Conservation (phyloP, 2,888 invertebrate species). For the Idaea dimidiata region DNA sequence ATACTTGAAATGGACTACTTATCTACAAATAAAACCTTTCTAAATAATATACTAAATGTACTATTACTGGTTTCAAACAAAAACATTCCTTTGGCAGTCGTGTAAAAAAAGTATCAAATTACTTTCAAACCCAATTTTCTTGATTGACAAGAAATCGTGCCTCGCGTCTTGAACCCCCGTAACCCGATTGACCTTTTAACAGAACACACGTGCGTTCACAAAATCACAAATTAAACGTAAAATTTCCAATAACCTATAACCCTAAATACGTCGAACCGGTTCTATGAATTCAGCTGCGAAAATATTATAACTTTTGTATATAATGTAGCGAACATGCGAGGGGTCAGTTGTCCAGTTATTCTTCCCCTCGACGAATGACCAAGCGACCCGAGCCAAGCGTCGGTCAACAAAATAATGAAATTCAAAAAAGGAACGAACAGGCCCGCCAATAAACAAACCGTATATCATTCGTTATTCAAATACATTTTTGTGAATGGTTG, state of each 20-base stretch:
- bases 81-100: too few relatives aligned
- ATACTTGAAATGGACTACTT: too few relatives aligned
- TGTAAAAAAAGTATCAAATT: not conserved
- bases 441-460: conserved; percentile 81
- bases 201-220: conserved; percentile 63
- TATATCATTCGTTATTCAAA: conserved; percentile 80
- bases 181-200: conserved; percentile 65
- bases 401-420: conserved; percentile 72
- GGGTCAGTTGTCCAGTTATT: conserved; percentile 59
- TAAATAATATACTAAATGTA: not conserved
- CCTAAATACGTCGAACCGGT: conserved; percentile 55
- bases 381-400: conserved; percentile 67
- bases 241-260: conserved; percentile 66
- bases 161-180: conserved; percentile 46
- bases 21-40: not conserved
- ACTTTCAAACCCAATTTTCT: conserved; percentile 26
- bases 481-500: conserved; percentile 75
- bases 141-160: conserved; percentile 33
- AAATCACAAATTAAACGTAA: conserved; percentile 77
- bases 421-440: conserved; percentile 72
- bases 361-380: conserved; percentile 62
- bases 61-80: not conserved
- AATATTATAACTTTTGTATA: conserved; percentile 69
- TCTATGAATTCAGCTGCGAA: conserved; percentile 62
- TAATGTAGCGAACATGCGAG: conserved; percentile 61